phyloP scores from a whole-genome alignment of 2,113 vertebrate species.

The Trogon melanurus region DNA sequence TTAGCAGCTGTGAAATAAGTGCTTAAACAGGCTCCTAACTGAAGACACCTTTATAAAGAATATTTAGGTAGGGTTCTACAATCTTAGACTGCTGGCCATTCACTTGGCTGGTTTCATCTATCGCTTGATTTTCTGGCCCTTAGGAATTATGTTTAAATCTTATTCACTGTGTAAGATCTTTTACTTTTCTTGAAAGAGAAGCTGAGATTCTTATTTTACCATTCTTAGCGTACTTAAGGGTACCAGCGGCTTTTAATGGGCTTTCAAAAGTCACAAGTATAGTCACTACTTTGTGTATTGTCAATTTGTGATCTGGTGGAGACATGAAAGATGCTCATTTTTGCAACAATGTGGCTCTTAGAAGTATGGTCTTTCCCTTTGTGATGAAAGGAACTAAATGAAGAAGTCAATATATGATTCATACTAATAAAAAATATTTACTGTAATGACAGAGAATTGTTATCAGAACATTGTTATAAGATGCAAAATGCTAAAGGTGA shows the following conservation, averaged over 20 bases:
- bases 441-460: not conserved
- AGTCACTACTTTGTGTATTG: not conserved
- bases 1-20: too few species aligned
- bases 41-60: not conserved
- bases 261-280: not conserved
- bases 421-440: not conserved
- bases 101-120: not conserved
- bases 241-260: not conserved
- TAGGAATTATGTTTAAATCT: not conserved
- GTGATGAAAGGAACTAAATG: not conserved
- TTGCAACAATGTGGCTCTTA: not conserved
- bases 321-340: not conserved
- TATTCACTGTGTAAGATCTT: not conserved
- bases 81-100: not conserved
- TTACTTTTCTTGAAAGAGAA: not conserved
- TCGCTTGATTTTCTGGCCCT: not conserved
- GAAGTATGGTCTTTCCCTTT: not conserved
- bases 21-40: not conserved
- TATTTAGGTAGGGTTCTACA: not conserved
- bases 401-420: slow-evolving; percentile 37
- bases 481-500: not conserved
- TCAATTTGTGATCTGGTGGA: not conserved
- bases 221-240: not conserved
- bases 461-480: not conserved
- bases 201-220: not conserved